These are phyloP conservation scores for Spilarctia lutea DNA, from an alignment of 2,888 invertebrate genomes.

Conservation along the genomic window DNA sequence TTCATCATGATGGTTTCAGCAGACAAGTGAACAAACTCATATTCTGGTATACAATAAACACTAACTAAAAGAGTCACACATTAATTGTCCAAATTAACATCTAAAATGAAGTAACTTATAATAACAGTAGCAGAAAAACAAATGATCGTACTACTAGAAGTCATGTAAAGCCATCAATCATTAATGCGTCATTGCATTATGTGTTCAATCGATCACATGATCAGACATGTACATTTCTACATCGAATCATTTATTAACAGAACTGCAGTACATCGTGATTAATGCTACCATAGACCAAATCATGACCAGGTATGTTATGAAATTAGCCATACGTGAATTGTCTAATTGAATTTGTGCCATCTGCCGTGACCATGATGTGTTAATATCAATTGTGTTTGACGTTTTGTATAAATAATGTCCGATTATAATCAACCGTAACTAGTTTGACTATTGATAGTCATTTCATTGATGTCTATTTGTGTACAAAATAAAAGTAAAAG, in stretches of 20 bases:
- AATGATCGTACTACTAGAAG: neutral
- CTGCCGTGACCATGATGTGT: conserved; percentile 15
- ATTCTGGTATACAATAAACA: no score
- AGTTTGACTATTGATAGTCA: neutral
- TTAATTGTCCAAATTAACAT: no score
- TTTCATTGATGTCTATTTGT: neutral
- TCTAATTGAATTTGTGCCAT: conserved; percentile 33
- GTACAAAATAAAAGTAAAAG: neutral
- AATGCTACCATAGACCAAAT: conserved; percentile 29
- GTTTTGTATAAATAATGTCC: neutral
- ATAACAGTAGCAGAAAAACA: no score
- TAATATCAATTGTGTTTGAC: conserved; percentile 18
- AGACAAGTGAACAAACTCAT: no score
- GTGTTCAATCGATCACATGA: neutral
- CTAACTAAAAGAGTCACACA: no score
- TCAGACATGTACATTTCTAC: neutral
- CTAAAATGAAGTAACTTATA: no score
- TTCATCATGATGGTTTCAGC: no score
- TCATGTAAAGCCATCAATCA: neutral
- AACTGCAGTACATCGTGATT: conserved; percentile 23
- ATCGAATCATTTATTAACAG: conserved; percentile 32
- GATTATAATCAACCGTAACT: neutral
- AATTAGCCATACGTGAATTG: conserved; percentile 34
- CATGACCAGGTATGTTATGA: conserved; percentile 38
- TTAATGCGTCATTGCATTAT: neutral